Percentiles rank a stretch among this genome's conserved stretches.
Conservation (phyloP, 2,113 vertebrate genomes). For the Acrocephalus kingi region DNA sequence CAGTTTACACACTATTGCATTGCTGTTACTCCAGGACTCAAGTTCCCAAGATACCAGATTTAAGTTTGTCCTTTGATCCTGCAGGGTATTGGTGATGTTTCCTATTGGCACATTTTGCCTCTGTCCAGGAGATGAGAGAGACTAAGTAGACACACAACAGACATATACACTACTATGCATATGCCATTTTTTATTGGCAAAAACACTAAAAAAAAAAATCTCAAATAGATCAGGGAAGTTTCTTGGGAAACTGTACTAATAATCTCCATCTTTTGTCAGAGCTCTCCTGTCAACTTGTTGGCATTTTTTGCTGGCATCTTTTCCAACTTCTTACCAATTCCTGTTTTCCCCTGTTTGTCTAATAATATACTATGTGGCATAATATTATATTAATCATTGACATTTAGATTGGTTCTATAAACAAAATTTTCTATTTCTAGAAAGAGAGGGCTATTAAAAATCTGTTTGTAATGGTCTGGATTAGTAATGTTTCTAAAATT, state of each 20-base stretch:
- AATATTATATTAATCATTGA: not conserved
- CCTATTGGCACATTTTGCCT: not conserved
- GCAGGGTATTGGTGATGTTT: not conserved
- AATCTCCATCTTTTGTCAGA: not conserved
- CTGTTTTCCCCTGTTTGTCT: not conserved
- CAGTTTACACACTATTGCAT: not conserved
- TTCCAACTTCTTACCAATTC: not conserved
- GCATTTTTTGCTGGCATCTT: not conserved
- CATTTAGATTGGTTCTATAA: not conserved
- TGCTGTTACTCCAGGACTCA: not conserved
- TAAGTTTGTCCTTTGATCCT: not conserved
- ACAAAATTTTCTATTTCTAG: not conserved
- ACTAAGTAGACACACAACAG: not conserved
- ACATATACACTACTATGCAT: not conserved
- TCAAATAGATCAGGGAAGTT: not conserved
- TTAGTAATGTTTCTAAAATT: not conserved
- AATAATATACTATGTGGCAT: not conserved
- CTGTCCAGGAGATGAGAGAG: not conserved
- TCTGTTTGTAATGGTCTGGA: fast-evolving
- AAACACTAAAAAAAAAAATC: not conserved
- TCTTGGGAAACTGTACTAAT: not conserved
- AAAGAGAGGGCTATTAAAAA: not conserved
- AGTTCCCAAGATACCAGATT: fast-evolving
- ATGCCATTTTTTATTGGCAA: not conserved
- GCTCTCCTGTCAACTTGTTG: not conserved